Base-by-base conservation (phyloP, 2,113 vertebrate genomes). In the Mesitornis unicolor region DNA sequence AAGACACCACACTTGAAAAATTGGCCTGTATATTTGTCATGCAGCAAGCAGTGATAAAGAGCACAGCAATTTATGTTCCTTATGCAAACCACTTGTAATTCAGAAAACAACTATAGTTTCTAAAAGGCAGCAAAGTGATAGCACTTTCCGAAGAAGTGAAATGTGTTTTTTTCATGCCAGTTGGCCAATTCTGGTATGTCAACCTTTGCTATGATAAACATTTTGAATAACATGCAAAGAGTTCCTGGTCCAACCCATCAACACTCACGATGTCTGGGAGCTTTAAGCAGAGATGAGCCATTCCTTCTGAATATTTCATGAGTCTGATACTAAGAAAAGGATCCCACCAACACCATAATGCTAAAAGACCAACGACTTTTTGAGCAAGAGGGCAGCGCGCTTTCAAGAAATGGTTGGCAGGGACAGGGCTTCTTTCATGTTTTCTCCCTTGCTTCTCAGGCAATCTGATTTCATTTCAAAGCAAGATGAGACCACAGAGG, bases 41-140 rank as follows among this genome's bases (percentile, higher is more conserved):
- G 93, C 38, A 87, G 83, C 81, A 85, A 93, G 90, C 86, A 96
- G 88, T 78, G 95, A 95, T 94, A 94, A 96, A 85, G 76, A 96
- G 65, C 68, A 76, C 38, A 88, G 86, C 82, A 95, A 96, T 92
- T 96, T 93, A 89, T 87, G 80, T 83, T 78, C 83, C 83, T 92
- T 92, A 28, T 89, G 81, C 65, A 96, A 95, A 94, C 35, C 71
- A 93, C 86, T 83, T 84, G 83, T 91, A 87, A 94, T 95, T 93
- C 94, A 85, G 54, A 93, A 95, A 96, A 96, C 81, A 95, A 94
- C 76, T 84, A 60, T 26, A 76, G 70, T 54, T 96, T 93, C 80
- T 89, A 87, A 84, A 97, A 93, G 68, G 89, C 56, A 91, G 61
- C 59, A 95, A 94, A 93, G 69, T 63, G 71, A 91, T 94, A 96